Conservation (phyloP, 1,140 invertebrate species). For the Cepaea nemoralis region DNA sequence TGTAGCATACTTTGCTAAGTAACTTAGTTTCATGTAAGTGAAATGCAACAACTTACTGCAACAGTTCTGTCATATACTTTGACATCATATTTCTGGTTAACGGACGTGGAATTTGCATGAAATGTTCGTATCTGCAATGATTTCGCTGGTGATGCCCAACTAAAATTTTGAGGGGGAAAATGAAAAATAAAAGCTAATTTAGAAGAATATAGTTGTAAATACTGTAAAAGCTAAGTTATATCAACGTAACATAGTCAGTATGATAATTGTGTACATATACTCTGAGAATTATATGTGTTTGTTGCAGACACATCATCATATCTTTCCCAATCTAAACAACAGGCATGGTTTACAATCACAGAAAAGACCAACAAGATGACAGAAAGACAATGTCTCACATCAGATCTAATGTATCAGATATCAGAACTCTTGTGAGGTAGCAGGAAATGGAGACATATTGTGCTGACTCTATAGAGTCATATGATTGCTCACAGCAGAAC, state of each 20-base stretch:
- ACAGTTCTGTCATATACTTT: constrained; percentile 27
- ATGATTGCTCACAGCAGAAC: background rate
- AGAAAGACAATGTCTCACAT: background rate
- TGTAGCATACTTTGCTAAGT: too few species aligned
- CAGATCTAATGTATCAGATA: background rate
- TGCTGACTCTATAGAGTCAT: background rate
- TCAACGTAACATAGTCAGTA: too few species aligned
- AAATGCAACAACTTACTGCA: constrained; percentile 24
- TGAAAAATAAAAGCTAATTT: too few species aligned
- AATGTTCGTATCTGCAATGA: constrained; percentile 26
- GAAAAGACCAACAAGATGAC: too few species aligned
- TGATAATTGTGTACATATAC: too few species aligned
- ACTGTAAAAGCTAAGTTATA: too few species aligned
- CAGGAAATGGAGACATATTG: background rate
- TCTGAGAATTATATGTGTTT: too few species aligned
- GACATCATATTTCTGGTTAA: constrained; percentile 33
- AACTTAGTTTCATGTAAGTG: too few species aligned
- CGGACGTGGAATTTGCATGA: constrained; percentile 7
- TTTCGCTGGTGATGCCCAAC: constrained; percentile 38
- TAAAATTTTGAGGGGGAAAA: constrained; percentile 24
- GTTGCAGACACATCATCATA: too few species aligned
- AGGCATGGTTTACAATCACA: too few species aligned
- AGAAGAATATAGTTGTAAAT: too few species aligned
- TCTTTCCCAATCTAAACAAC: too few species aligned
- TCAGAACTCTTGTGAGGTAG: background rate